phyloP scores from a whole-genome alignment of 2,797 vertebrate species.

The Betta splendens region DNA sequence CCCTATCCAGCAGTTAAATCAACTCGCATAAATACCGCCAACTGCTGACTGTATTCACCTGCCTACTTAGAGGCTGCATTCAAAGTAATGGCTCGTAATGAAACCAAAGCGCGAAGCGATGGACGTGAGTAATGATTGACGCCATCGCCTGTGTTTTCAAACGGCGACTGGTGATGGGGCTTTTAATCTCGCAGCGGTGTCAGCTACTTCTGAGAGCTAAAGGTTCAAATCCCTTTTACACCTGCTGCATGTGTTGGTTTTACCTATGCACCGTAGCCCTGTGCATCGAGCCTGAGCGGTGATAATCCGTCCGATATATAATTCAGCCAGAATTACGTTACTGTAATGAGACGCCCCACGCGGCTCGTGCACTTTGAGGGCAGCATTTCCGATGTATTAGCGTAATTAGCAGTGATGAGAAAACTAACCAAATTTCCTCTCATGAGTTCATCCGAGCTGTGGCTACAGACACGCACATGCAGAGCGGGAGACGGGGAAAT shows the following conservation, averaged over 20 bases:
- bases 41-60: slow-evolving; percentile 88
- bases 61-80: slow-evolving; percentile 51
- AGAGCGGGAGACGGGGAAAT: slow-evolving; percentile 68
- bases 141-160: slow-evolving; percentile 5
- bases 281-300: slow-evolving; percentile 77
- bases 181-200: too few species aligned
- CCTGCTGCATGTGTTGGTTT: slow-evolving; percentile 35
- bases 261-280: too few species aligned
- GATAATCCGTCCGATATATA: slow-evolving; percentile 92
- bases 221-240: slow-evolving; percentile 32
- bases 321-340: slow-evolving; percentile 92
- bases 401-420: slow-evolving; percentile 96
- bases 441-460: slow-evolving; percentile 89
- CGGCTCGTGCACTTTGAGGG: slow-evolving; percentile 91
- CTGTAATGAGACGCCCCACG: slow-evolving; percentile 90
- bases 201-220: too few species aligned
- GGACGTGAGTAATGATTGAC: slow-evolving; percentile 16
- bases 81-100: slow-evolving; percentile 40
- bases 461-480: slow-evolving; percentile 67
- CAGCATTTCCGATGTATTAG: slow-evolving; percentile 93
- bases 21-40: slow-evolving; percentile 97
- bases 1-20: slow-evolving; percentile 98
- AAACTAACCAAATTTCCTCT: slow-evolving; percentile 95
- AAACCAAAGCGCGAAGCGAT: slow-evolving; percentile 41
- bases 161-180: too few species aligned